phyloP scores from a whole-genome alignment of 2,113 vertebrate species.

The Macrotis lagotis region DNA sequence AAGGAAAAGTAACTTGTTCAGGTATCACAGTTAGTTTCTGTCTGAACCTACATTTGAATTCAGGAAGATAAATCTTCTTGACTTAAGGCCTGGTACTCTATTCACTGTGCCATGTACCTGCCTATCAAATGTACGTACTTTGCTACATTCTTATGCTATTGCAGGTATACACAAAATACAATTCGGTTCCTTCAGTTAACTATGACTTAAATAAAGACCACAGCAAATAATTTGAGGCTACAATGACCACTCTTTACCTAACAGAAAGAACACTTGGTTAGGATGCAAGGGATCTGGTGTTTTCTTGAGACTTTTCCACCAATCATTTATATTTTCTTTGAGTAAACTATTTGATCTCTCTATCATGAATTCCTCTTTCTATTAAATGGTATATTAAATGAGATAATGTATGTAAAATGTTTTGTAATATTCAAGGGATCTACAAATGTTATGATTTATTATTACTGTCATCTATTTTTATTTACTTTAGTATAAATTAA shows the following conservation, averaged over 20 bases:
- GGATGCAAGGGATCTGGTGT: not conserved
- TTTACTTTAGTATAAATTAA: not conserved
- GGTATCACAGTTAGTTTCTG: not conserved
- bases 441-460: not conserved
- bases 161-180: not conserved
- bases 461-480: not conserved
- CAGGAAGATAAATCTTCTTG: not conserved
- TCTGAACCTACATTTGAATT: not conserved
- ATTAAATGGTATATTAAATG: not conserved
- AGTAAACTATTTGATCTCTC: not conserved
- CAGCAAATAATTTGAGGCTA: not conserved
- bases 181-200: not conserved
- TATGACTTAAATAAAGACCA: not conserved
- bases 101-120: not conserved
- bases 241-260: not conserved
- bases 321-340: not conserved
- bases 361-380: not conserved
- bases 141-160: not conserved
- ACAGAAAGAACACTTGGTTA: not conserved
- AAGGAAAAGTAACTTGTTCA: not conserved
- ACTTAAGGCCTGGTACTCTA: not conserved
- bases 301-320: not conserved
- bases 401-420: not conserved
- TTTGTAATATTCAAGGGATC: not conserved
- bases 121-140: not conserved